Evolutionary conservation across 2,888 invertebrate species (phyloP).

Genomic region (Nineta flava): DNA sequence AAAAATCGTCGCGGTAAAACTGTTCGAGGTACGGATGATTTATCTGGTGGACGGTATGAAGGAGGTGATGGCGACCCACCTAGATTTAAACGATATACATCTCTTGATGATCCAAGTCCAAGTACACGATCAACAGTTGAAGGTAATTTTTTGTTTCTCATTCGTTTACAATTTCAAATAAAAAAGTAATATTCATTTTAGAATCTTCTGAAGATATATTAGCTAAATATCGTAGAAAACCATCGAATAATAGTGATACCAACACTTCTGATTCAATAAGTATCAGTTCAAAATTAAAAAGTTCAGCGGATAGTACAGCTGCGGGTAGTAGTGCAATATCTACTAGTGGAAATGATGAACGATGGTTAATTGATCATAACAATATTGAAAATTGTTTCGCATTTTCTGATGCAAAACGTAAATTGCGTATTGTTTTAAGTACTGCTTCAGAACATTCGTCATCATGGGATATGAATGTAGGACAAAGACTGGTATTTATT

Average conservation of each 20-base stretch:
- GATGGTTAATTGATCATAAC: constrained; percentile 32
- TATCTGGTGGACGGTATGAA: constrained; percentile 22
- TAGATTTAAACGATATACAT: constrained; percentile 11
- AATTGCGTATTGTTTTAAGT: constrained; percentile 78
- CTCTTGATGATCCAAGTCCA: neutral
- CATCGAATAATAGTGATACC: constrained; percentile 37
- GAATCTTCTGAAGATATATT: constrained; percentile 86
- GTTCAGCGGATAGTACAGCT: constrained; percentile 11
- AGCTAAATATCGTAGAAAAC: constrained; percentile 76
- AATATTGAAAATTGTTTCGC: constrained; percentile 39
- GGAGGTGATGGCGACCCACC: constrained; percentile 12
- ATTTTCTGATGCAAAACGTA: constrained; percentile 65
- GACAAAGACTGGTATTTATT: neutral
- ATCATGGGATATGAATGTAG: constrained; percentile 1
- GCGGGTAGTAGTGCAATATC: constrained; percentile 17
- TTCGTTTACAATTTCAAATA: neutral
- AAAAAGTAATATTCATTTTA: constrained; percentile 18
- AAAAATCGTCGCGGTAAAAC: constrained; percentile 43
- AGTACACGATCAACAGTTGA: neutral
- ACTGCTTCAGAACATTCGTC: constrained; percentile 41
- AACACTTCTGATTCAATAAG: constrained; percentile 24
- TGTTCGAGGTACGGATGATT: constrained; percentile 27
- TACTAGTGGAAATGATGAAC: constrained; percentile 27
- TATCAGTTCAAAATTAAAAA: constrained; percentile 19
- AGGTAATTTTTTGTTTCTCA: neutral